Percentiles rank a stretch among this genome's conserved stretches.
Evolutionary conservation across 2,113 vertebrate genomes (phyloP).

Genomic region (Bagarius yarrelli): DNA sequence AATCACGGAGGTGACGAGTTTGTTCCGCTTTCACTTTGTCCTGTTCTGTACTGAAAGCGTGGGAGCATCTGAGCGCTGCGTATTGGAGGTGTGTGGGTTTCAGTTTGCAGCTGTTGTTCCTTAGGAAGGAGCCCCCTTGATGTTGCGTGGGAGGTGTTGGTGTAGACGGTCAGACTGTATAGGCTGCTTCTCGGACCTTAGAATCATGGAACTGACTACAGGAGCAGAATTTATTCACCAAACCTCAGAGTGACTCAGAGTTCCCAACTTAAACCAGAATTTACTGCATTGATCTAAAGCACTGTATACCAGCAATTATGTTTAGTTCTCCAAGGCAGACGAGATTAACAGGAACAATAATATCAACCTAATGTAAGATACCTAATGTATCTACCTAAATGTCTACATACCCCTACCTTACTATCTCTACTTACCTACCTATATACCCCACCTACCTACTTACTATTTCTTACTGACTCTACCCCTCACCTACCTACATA

Average conservation of each 20-base stretch:
- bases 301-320: not conserved
- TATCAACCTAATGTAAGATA: not conserved
- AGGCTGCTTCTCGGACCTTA: not conserved
- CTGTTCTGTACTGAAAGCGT: not conserved
- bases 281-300: not conserved
- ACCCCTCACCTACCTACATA: too few species aligned
- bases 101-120: not conserved
- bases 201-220: not conserved
- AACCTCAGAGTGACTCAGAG: not conserved
- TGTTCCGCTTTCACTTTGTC: not conserved
- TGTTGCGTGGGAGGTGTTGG: not conserved
- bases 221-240: not conserved
- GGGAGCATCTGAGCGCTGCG: too few species aligned
- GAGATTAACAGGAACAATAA: not conserved
- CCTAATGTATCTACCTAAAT: too few species aligned
- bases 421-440: too few species aligned
- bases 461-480: too few species aligned
- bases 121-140: not conserved
- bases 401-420: too few species aligned
- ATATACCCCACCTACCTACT: too few species aligned
- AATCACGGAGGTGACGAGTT: too few species aligned
- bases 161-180: not conserved
- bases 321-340: not conserved
- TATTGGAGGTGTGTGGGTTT: slow-evolving; percentile 8
- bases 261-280: not conserved